Evolutionary conservation across 2,888 invertebrate species (phyloP), one percentile per base, ranked within the genome.

Genomic region (Fragum fragum): DNA sequence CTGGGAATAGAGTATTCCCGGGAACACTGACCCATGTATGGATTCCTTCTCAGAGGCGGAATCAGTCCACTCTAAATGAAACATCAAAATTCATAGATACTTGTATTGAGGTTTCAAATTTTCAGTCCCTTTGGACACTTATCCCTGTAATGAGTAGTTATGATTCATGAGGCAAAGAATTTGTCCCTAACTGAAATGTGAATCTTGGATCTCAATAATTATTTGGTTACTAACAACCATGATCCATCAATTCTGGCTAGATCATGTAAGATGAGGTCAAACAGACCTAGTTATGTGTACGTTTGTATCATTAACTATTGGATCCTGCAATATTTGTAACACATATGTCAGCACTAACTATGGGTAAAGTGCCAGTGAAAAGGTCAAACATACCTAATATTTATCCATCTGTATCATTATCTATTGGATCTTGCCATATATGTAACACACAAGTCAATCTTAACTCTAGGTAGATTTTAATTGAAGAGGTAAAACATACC

Each of bases 1-100:
- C 81, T 29, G 85, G 85, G 2, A 72, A 73, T 81, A 55, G 28
- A 47, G 32, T n/a, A 42, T 81, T 9, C 81, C 81, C 26, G 85
- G 85, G 2, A 72, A 73, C 16, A 71, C 61, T 0, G 81, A 61
- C 18, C 76, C 68, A 18, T 42, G 47, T 32, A 85, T 70, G 21
- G 61, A 42, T 14, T 79, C 57, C 21, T 63, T 57, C 0, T 76
- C 47, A 7, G 53, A 52, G 9, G 73, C 73, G 21, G 81, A 81
- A 42, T 74, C 66, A 28, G 79, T 81, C 71, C 81, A 79, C 32
- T 47, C 11, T 52, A 85, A 26, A n/a, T 83, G 61, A 32, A 68
- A 68, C 32, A 36, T 36, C 3, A 36, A 36, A 36, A 6, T 9
- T 36, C 32, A n/a, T n/a, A 29, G 29, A 6, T 16, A 59, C 16